Evolutionary conservation across 2,888 invertebrate species (phyloP), one percentile per base, ranked within the genome.

Genomic region (Notocelia uddmanniana): DNA sequence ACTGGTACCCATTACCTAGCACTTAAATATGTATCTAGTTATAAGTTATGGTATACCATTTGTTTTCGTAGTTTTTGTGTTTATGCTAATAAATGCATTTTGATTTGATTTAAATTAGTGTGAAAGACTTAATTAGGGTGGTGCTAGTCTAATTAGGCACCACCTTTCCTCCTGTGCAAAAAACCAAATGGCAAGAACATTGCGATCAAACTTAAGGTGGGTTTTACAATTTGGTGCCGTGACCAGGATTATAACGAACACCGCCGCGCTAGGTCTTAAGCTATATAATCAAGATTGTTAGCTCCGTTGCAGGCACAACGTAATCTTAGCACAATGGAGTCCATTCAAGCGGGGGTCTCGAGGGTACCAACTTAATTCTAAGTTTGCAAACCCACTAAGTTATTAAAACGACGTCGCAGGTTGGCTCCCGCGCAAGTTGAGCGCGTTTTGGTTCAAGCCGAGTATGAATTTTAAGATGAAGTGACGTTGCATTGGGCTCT

Each of bases 301-400:
- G 77, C 76, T 74, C 73, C 8, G n/a, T n/a, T n/a, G 75, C 75
- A 74, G 76, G 73, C 78, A 64, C 21, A 73, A 76, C 75, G 78
- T 83, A 84, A 85, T 85, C 85, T 84, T 81, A 79, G 78, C 78
- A 76, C 77, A 78, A 79, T 78, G 80, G 78, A 82, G 80, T 80
- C 76, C 79, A 77, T 85, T 70, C 70, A 66, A 50, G 19, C 37
- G 57, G 2, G 5, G 19, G 18, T 50, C 85, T 90, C 91, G 76
- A 75, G 91, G 88, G 92, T 75, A 75, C 81, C 81, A 87, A 91
- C 89, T 91, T 92, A 92, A 92, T 93, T 91, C 89, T 87, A 92
- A 93, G 90, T 92, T 92, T 85, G 85, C 83, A 82, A 79, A 88
- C 85, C 78, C 83, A 76, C 81, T 88, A 85, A 88, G 83, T 91